A percentile compares a stretch with the other conserved stretches of the same genome.
These are phyloP conservation scores for Esox masquinongy DNA, from an alignment of 2,797 vertebrate species.

Conservation along the genomic window DNA sequence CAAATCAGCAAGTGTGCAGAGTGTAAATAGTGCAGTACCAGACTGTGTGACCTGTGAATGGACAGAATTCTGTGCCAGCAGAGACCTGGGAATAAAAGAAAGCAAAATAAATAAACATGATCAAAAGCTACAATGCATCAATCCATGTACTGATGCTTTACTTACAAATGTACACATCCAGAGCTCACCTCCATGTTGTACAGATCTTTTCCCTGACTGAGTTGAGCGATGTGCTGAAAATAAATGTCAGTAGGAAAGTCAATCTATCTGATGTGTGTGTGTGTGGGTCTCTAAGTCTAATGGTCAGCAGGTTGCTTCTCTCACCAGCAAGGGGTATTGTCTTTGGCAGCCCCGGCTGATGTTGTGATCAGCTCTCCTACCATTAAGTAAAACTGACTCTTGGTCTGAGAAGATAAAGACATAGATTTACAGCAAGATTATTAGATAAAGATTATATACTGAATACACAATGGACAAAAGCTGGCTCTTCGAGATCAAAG, in stretches of 20 bases:
- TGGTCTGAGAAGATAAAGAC: constrained; percentile 13
- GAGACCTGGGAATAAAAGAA: constrained; percentile 7
- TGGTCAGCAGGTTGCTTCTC: not conserved
- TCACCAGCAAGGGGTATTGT: constrained; percentile 37
- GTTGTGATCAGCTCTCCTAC: constrained; percentile 43
- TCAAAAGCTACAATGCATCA: not conserved
- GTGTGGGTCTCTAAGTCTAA: not conserved
- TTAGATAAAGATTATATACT: not conserved
- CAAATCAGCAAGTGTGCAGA: not conserved
- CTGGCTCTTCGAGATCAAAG: not conserved
- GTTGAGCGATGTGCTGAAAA: constrained; percentile 35
- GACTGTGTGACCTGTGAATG: constrained; percentile 43
- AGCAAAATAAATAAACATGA: not conserved
- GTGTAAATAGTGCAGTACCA: constrained; percentile 2
- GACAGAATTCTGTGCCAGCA: constrained; percentile 21
- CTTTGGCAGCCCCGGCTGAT: constrained; percentile 26
- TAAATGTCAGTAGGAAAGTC: not conserved
- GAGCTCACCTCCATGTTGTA: constrained; percentile 40
- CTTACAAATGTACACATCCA: not conserved
- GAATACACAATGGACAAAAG: not conserved
- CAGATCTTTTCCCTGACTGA: constrained; percentile 52
- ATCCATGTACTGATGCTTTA: not conserved
- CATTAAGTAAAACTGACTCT: constrained; percentile 55
- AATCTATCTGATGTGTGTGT: constrained; percentile 9
- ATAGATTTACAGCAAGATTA: not conserved